Evolutionary conservation across 2,113 vertebrate genomes (phyloP).

Genomic region (Muntiacus reevesi): DNA sequence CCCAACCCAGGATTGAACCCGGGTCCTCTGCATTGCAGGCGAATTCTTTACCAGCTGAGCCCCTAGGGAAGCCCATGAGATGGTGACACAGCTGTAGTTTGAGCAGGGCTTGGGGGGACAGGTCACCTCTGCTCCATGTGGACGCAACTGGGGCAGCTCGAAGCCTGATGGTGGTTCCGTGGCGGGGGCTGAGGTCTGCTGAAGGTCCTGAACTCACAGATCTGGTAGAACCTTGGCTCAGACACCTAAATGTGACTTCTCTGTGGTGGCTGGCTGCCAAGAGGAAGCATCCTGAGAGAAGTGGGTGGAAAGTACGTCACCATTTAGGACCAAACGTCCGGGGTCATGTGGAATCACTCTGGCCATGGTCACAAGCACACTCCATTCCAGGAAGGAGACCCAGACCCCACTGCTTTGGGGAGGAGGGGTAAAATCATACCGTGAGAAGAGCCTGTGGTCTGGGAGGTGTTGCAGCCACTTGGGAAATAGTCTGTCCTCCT

Average conservation of each 20-base stretch:
- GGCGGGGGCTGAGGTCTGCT: accelerated
- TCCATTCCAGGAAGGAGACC: background rate
- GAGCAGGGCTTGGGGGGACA: background rate
- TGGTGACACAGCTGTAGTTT: background rate
- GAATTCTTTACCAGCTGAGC: background rate
- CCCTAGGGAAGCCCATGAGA: background rate
- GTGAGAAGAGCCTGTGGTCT: background rate
- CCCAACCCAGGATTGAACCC: accelerated
- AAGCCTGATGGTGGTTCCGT: background rate
- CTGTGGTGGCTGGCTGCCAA: background rate
- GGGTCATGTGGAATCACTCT: background rate
- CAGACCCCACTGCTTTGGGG: background rate
- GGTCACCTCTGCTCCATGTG: background rate
- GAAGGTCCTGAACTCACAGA: background rate
- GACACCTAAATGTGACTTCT: background rate
- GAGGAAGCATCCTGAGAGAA: background rate
- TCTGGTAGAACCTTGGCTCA: background rate
- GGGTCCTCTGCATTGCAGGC: background rate
- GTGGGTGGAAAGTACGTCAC: background rate
- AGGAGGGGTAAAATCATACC: background rate
- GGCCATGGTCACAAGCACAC: background rate
- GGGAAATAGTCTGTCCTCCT: background rate
- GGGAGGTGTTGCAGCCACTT: background rate
- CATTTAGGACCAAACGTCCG: background rate
- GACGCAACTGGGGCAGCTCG: background rate